phyloP scores from a whole-genome alignment of 2,888 invertebrate species.

The Lordiphosa andalusiaca region DNA sequence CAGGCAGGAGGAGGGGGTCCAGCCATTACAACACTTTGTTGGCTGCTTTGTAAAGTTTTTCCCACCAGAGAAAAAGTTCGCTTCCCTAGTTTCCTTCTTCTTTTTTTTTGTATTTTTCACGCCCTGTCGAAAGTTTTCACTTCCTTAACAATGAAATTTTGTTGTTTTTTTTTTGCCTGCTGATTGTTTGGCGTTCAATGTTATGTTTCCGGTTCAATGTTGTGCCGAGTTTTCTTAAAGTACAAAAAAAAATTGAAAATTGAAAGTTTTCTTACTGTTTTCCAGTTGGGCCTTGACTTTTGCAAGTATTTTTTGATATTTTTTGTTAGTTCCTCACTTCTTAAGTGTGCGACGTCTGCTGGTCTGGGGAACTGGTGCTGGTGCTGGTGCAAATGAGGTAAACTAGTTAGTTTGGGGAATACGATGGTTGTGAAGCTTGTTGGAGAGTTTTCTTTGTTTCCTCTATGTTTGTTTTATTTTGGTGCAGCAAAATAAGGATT shows the following conservation, averaged over 20 bases:
- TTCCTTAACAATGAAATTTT: constrained; percentile 65
- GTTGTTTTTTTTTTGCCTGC: constrained; percentile 45
- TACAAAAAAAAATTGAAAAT: constrained; percentile 60
- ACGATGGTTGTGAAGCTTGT: constrained; percentile 27
- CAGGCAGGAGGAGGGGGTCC: constrained; percentile 22
- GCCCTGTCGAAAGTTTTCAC: constrained; percentile 11
- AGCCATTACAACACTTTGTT: constrained; percentile 71
- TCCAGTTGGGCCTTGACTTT: constrained; percentile 50
- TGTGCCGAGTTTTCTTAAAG: constrained; percentile 8
- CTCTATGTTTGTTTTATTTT: background rate
- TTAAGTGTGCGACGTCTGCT: constrained; percentile 40
- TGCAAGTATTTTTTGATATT: constrained; percentile 29
- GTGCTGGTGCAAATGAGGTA: constrained; percentile 52
- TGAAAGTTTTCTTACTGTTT: constrained; percentile 56
- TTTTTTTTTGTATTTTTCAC: constrained; percentile 11
- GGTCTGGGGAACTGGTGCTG: constrained; percentile 17
- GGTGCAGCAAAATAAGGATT: background rate
- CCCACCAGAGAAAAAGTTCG: constrained; percentile 36
- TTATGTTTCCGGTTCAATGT: constrained; percentile 60
- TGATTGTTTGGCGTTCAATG: constrained; percentile 71
- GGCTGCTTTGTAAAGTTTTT: constrained; percentile 61
- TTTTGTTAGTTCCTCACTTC: constrained; percentile 5
- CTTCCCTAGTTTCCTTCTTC: constrained; percentile 1
- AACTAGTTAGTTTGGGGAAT: constrained; percentile 62
- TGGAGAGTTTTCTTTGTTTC: constrained; percentile 37